Evolutionary conservation across 2,797 vertebrate species (phyloP).

Genomic region (Cynodonichthys magdalenae): DNA sequence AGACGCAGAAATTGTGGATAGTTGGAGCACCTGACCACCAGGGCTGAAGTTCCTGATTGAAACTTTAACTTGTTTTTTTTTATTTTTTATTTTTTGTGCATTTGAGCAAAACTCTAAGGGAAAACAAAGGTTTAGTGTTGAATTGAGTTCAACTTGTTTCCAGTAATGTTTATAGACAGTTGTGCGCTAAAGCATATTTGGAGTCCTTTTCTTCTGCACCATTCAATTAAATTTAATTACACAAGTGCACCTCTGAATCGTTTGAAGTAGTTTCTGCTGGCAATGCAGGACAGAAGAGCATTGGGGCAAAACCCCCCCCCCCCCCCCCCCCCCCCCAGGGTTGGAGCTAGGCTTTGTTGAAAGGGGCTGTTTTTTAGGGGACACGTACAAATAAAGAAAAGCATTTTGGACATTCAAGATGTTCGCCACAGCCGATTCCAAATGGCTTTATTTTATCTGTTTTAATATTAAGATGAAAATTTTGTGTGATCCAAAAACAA

Average conservation of each 20-base stretch:
- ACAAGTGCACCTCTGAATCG: constrained; percentile 41
- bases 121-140: constrained; percentile 39
- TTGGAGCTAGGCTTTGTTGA: too few relatives aligned
- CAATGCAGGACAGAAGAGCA: constrained; percentile 52
- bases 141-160: constrained; percentile 3
- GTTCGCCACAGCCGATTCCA: too few relatives aligned
- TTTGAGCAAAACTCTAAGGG: constrained; percentile 32
- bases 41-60: constrained; percentile 57
- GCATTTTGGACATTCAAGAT: too few relatives aligned
- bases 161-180: background rate
- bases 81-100: background rate
- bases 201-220: constrained; percentile 2
- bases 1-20: background rate
- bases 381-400: too few relatives aligned
- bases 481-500: too few relatives aligned
- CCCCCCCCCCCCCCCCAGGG: background rate
- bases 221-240: constrained; percentile 66
- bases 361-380: too few relatives aligned
- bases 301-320: constrained; percentile 59
- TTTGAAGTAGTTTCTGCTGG: constrained; percentile 52
- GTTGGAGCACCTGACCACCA: background rate
- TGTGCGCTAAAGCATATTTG: constrained; percentile 20
- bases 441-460: too few relatives aligned
- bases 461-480: too few relatives aligned
- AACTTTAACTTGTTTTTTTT: constrained; percentile 43